Percentiles rank a stretch among this genome's conserved stretches.
Evolutionary conservation across 2,113 vertebrate genomes (phyloP).

Genomic region (Anser brachyrhynchus): DNA sequence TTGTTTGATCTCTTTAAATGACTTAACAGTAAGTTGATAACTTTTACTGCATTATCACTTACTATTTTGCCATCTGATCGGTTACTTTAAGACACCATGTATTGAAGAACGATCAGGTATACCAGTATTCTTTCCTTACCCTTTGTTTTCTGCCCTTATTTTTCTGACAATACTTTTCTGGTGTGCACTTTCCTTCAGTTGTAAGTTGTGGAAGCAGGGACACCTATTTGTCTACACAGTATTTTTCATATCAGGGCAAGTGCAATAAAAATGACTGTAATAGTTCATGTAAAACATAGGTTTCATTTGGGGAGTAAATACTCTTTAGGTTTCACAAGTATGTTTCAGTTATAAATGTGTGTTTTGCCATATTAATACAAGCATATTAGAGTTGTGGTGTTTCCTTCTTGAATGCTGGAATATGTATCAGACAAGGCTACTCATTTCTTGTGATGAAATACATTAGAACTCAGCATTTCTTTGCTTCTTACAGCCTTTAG

Average conservation of each 20-base stretch:
- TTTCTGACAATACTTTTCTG: conserved; percentile 16
- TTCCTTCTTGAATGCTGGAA: not conserved
- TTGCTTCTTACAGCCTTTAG: not conserved
- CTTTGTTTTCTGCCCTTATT: not conserved
- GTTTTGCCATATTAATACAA: not conserved
- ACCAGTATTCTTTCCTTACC: not conserved
- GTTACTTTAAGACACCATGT: not conserved
- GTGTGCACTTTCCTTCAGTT: not conserved
- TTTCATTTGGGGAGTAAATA: conserved; percentile 5
- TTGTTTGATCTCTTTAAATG: conserved; percentile 43
- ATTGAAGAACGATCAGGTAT: not conserved
- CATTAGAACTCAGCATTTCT: not conserved
- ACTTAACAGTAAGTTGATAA: conserved; percentile 1
- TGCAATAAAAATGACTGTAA: not conserved
- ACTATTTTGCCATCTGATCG: not conserved
- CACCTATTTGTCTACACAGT: not conserved
- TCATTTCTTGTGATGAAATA: not conserved
- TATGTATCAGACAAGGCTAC: not conserved
- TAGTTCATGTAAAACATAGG: not conserved
- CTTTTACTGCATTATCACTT: not conserved
- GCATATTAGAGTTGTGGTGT: not conserved
- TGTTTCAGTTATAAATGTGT: not conserved
- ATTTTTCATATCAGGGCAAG: not conserved
- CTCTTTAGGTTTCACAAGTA: not conserved
- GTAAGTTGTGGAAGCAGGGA: not conserved